Base-by-base conservation (phyloP, 2,113 vertebrate genomes). In the Mobula hypostoma region DNA sequence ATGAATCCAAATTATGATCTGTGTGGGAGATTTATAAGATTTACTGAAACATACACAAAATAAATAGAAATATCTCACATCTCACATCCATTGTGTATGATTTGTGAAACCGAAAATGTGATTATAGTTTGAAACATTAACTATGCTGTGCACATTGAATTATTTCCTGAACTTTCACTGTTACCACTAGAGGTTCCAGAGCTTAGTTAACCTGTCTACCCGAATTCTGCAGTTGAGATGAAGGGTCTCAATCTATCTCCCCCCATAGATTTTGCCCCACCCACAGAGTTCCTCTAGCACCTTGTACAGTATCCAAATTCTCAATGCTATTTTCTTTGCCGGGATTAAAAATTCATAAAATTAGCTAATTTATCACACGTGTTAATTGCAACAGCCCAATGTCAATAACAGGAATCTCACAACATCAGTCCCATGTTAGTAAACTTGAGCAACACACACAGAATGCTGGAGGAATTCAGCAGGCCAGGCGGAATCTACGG, bases 51-150 rank as follows among this genome's bases (percentile, higher is more conserved):
- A 80, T 80, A 80, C 32, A 4, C 2, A n/a, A 36, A 19, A 80
- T 80, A 80, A 80, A 40, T 40, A 80, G 32, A 36, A 36, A 36
- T 80, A 80, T 40, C 78, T 80, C 78, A 80, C 40, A 80, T 40
- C 12, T 36, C 17, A 36, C n/a, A 80, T 40, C 36, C 78, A 19
- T 40, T 48, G 48, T 48, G 48, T 48, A 48, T 4, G 48, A 48
- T 48, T 2, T 48, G 48, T 4, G 78, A 36, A 40, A 36, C n/a
- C 32, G 1, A 80, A 48, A 80, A 40, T 80, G 15, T 80, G 32
- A 80, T 80, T 80, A 80, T 80, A 40, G 15, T 80, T 80, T 80
- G 32, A 80, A 80, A 80, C 78, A 40, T 80, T 80, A 80, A 80
- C 78, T 80, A n/a, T 17, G 78, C 15, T 80, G n/a, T 17, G 78